Conservation (phyloP, 2,888 invertebrate species). For the Terebella lapidaria region DNA sequence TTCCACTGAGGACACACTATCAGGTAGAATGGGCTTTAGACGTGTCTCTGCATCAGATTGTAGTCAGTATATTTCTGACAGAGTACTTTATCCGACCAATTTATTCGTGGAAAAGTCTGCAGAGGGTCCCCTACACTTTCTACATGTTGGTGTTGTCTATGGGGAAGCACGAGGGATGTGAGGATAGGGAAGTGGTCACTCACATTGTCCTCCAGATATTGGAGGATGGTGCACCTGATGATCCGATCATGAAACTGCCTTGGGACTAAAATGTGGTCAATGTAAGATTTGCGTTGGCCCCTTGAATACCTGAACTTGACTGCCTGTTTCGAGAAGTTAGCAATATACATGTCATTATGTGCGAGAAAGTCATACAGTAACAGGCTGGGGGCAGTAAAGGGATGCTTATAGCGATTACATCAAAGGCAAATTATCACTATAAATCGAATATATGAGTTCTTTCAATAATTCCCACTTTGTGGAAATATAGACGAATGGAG, state of each 20-base stretch:
- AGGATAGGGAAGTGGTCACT: background rate
- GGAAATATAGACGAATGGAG: no score
- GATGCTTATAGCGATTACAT: no score
- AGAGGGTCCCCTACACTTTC: background rate
- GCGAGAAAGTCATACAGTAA: no score
- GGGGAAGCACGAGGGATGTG: background rate
- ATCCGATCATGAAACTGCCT: background rate
- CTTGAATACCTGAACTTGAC: background rate
- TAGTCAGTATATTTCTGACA: background rate
- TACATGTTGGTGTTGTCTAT: background rate
- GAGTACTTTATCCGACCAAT: background rate
- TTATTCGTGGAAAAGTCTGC: background rate
- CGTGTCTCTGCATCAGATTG: background rate
- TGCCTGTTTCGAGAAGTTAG: background rate
- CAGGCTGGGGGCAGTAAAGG: no score
- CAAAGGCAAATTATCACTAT: no score
- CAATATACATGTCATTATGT: background rate
- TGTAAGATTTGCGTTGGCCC: background rate
- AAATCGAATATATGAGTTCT: no score
- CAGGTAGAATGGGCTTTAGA: background rate
- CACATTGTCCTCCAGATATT: background rate
- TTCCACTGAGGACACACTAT: background rate
- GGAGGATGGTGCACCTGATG: background rate
- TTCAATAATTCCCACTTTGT: no score
- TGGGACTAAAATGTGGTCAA: background rate